Percentiles rank a stretch among this genome's conserved stretches.
Conservation (phyloP, 2,797 vertebrate species). For the Myotis daubentonii region DNA sequence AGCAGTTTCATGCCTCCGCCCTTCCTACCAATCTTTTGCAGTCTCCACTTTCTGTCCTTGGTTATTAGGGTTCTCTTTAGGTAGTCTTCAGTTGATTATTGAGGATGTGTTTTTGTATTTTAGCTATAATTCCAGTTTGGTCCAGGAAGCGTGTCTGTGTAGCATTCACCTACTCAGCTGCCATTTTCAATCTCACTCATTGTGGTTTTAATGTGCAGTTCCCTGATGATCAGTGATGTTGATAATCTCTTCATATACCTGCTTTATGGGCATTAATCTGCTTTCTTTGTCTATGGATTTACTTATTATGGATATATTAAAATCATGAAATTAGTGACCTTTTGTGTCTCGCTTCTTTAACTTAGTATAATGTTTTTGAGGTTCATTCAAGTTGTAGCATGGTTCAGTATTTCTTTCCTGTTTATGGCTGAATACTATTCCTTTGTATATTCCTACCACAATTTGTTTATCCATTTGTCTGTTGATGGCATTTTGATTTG, state of each 20-base stretch:
- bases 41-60: no score
- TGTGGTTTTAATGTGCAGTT: neutral
- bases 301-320: neutral
- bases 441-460: neutral
- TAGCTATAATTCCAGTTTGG: no score
- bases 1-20: no score
- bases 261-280: neutral
- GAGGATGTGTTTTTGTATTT: no score
- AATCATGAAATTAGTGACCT: no score
- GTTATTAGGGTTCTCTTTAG: no score
- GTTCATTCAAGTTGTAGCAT: neutral
- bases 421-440: neutral
- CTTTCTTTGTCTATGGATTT: neutral
- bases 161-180: no score
- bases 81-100: no score
- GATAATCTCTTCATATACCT: neutral
- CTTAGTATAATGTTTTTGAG: neutral
- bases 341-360: neutral
- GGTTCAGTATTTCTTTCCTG: neutral
- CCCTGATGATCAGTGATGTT: neutral
- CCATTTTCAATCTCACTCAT: neutral
- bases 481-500: neutral
- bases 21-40: no score
- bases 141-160: no score
- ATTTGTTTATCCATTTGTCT: neutral